Conservation (phyloP, 2,113 vertebrate genomes). For the Octodon degus region DNA sequence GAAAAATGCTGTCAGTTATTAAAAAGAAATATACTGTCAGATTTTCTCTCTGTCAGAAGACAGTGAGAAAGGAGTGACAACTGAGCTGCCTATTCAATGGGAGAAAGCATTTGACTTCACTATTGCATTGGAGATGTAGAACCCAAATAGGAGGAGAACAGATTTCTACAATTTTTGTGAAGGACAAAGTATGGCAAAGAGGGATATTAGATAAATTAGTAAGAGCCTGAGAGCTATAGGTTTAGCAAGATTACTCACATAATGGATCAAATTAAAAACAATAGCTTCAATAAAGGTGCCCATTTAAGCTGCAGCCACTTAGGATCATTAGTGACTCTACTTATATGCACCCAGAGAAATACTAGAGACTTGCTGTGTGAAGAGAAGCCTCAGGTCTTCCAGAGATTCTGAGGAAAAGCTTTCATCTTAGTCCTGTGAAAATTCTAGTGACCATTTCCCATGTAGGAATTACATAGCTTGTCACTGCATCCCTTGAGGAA, state of each 20-base stretch:
- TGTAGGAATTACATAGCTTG: not conserved
- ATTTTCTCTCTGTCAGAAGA: not conserved
- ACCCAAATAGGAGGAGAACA: not conserved
- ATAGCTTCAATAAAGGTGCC: not conserved
- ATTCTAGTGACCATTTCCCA: not conserved
- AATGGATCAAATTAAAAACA: not conserved
- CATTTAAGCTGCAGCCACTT: not conserved
- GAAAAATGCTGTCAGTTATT: not conserved
- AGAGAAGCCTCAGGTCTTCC: not conserved
- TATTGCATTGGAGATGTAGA: not conserved
- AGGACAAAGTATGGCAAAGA: not conserved
- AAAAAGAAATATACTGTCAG: too few species aligned
- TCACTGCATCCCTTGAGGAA: not conserved
- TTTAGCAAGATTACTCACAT: not conserved
- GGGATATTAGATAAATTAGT: not conserved
- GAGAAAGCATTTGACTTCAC: not conserved
- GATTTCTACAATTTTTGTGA: not conserved
- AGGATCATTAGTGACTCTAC: not conserved
- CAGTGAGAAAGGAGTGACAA: not conserved
- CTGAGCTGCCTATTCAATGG: not conserved
- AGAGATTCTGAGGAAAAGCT: not conserved
- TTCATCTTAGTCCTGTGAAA: not conserved
- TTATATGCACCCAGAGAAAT: not conserved
- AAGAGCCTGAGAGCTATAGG: not conserved
- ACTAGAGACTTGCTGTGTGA: not conserved